phyloP scores from a whole-genome alignment of 2,888 invertebrate genomes.

The Hirtodrosophila alboralis region DNA sequence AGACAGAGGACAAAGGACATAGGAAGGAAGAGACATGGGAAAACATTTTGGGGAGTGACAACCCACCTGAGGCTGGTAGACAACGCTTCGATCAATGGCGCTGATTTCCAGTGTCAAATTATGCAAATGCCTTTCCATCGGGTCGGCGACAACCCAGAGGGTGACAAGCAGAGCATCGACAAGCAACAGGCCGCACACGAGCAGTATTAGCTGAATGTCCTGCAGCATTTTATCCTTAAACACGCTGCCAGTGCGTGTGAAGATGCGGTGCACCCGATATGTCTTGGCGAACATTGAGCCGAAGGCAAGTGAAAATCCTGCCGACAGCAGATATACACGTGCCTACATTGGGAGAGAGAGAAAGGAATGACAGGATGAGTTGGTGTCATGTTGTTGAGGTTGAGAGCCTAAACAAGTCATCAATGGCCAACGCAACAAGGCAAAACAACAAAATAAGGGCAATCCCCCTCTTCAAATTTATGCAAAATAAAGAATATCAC shows the following conservation, averaged over 20 bases:
- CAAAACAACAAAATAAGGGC: slow-evolving; percentile 18
- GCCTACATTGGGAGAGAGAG: slow-evolving; percentile 86
- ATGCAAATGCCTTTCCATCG: slow-evolving; percentile 92
- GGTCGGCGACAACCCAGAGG: slow-evolving; percentile 93
- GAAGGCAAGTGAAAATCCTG: slow-evolving; percentile 95
- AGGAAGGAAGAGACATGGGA: background rate
- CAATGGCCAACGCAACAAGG: slow-evolving; percentile 54
- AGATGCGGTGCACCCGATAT: slow-evolving; percentile 95
- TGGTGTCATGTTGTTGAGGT: slow-evolving; percentile 44
- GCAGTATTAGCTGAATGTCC: slow-evolving; percentile 93
- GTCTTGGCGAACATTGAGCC: slow-evolving; percentile 98
- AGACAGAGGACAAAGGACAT: too few relatives aligned
- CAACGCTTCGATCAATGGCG: slow-evolving; percentile 90
- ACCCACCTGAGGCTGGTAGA: slow-evolving; percentile 92
- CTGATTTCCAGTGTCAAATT: slow-evolving; percentile 93
- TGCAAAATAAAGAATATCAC: slow-evolving; percentile 75
- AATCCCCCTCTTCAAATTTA: slow-evolving; percentile 55
- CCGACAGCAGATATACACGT: slow-evolving; percentile 93
- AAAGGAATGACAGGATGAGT: slow-evolving; percentile 4
- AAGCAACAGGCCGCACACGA: slow-evolving; percentile 92
- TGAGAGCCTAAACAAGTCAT: slow-evolving; percentile 61
- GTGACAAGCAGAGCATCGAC: slow-evolving; percentile 93
- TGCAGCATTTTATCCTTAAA: slow-evolving; percentile 95
- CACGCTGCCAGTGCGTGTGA: slow-evolving; percentile 92
- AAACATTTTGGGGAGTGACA: too few relatives aligned